Percentiles rank a stretch among this genome's conserved stretches.
Evolutionary conservation across 2,888 invertebrate species (phyloP).

Genomic region (Cotesia congregata): DNA sequence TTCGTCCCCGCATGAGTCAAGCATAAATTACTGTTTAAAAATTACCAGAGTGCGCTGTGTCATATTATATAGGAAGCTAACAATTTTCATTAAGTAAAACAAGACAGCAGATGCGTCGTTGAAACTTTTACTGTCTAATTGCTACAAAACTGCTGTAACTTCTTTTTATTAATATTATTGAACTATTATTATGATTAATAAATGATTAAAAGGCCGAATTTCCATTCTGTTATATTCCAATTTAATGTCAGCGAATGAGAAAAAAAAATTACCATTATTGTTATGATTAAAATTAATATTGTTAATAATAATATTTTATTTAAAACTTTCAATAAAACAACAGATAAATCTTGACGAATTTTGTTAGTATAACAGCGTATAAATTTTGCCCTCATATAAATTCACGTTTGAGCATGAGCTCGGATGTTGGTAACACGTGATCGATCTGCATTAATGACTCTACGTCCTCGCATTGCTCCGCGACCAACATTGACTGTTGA

Average conservation of each 20-base stretch:
- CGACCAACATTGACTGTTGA: background rate
- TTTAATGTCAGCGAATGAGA: too few relatives aligned
- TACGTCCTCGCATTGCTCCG: background rate
- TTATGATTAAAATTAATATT: background rate
- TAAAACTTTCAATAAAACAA: background rate
- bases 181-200: background rate
- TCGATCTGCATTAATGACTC: background rate
- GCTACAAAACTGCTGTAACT: background rate
- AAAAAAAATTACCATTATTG: background rate
- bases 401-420: slow-evolving; percentile 18
- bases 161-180: background rate
- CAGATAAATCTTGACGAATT: background rate
- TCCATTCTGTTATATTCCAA: background rate
- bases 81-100: slow-evolving; percentile 56
- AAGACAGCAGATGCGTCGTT: slow-evolving; percentile 41
- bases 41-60: slow-evolving; percentile 14
- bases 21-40: background rate
- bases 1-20: background rate
- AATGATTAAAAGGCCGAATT: background rate
- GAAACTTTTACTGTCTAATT: background rate
- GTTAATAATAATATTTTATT: background rate
- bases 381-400: slow-evolving; percentile 5
- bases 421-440: slow-evolving; percentile 24
- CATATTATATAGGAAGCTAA: slow-evolving; percentile 50
- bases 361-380: slow-evolving; percentile 10